phyloP scores from a whole-genome alignment of 2,888 invertebrate genomes.

The Lapara coniferarum region DNA sequence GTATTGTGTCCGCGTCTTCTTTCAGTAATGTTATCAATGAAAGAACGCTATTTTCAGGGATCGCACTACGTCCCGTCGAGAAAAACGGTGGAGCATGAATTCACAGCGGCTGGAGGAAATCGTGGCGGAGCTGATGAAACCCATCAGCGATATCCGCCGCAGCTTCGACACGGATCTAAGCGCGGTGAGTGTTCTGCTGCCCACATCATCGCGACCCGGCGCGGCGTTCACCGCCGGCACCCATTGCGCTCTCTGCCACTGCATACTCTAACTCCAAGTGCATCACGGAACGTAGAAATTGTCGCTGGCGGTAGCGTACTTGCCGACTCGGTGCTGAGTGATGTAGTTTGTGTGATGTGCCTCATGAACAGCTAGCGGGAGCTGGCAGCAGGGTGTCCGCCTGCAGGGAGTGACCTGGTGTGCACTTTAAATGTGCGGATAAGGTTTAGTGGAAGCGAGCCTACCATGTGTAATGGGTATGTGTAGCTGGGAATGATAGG shows the following conservation, averaged over 20 bases:
- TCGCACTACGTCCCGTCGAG: constrained; percentile 57
- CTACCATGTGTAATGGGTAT: neutral
- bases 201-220: neutral
- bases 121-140: constrained; percentile 75
- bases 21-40: constrained; percentile 70
- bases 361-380: no score
- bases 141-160: constrained; percentile 69
- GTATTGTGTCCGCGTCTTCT: constrained; percentile 54
- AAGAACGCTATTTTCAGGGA: constrained; percentile 68
- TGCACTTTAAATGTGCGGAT: neutral
- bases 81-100: constrained; percentile 76
- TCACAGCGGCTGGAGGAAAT: constrained; percentile 73
- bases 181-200: constrained; percentile 60
- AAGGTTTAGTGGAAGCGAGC: neutral
- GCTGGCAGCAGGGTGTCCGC: no score
- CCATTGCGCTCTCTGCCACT: neutral
- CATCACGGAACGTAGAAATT: no score
- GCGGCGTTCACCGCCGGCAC: neutral
- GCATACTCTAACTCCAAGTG: no score
- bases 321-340: no score
- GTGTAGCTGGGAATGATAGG: neutral
- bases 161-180: constrained; percentile 75
- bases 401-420: neutral
- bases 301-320: no score
- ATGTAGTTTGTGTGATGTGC: no score